Conservation (phyloP, 2,797 vertebrate species). For the Amazona ochrocephala region DNA sequence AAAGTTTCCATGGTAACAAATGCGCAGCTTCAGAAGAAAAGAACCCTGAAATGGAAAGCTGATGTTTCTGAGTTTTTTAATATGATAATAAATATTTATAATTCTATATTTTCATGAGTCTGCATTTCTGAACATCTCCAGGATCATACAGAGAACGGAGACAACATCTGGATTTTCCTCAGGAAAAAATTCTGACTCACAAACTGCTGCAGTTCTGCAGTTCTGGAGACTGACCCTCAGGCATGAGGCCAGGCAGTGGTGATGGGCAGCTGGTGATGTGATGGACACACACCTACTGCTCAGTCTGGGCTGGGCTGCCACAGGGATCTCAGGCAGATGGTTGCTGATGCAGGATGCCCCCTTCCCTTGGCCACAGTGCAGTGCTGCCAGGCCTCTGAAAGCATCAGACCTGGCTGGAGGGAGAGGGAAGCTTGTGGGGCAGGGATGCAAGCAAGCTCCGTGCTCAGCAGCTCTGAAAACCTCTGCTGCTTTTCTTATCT, state of each 20-base stretch:
- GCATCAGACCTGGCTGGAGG: neutral
- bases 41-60: neutral
- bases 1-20: slow-evolving; percentile 27
- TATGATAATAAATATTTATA: neutral
- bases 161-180: neutral
- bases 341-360: rapidly evolving
- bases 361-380: neutral
- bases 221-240: neutral
- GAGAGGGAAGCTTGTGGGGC: neutral
- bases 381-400: neutral
- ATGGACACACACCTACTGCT: neutral
- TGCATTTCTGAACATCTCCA: neutral
- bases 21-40: neutral
- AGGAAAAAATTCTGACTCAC: neutral
- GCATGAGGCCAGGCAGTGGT: neutral
- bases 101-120: neutral
- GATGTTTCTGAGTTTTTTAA: neutral
- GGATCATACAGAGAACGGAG: rapidly evolving
- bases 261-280: neutral
- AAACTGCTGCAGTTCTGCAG: neutral
- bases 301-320: neutral
- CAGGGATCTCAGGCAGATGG: rapidly evolving
- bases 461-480: slow-evolving; percentile 2
- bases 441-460: neutral
- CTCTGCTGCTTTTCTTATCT: neutral